Evolutionary conservation across 2,888 invertebrate species (phyloP), one percentile per base, ranked within the genome.

Genomic region (Candidula unifasciata): DNA sequence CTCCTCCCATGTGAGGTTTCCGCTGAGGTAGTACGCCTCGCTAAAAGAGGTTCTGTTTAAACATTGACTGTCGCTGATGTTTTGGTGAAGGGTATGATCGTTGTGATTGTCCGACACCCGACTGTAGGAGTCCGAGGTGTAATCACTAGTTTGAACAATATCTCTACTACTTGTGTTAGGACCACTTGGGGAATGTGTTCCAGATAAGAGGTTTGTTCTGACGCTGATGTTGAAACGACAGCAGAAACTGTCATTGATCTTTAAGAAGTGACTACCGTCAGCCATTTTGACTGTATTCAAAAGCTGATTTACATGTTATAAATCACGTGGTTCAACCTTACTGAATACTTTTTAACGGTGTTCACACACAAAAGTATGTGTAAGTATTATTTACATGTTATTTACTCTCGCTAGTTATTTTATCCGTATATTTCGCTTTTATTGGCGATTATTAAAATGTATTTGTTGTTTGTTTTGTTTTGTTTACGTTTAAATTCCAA

Each of bases 1-100:
- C 3, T 84, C 80, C 18, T 33, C 74, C 84, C 84, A 84, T 0
- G 84, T 80, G 18, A 74, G 8, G 68, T 84, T 84, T 0, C 68
- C 16, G 52, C 68, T 66, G 0, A 74, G 57, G 27, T 27, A 84
- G 30, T 33, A 71, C 54, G 33, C 71, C 13, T 57, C 57, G 21
- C 35, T 57, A 16, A 10, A 44, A 24, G 37, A 64, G 57, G 2
- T 27, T 13, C 35, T 60, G 52, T 66, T 68, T 27, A 64, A 64
- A n/a, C 64, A 66, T 0, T 79, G 79, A 8, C 44, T 30, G n/a
- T n/a, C 44, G 64, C 37, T 37, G 21, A 3, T 10, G 24, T 52
- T 33, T 37, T 18, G 52, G n/a, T 21, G 21, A 27, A 18, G 1
- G 44, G 21, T 30, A n/a, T 0, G 3, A 30, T 44, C 57, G 27